Conservation (phyloP, 37 sponge, comb jelly and placozoan genomes). For the Hexactinellida sp. region DNA sequence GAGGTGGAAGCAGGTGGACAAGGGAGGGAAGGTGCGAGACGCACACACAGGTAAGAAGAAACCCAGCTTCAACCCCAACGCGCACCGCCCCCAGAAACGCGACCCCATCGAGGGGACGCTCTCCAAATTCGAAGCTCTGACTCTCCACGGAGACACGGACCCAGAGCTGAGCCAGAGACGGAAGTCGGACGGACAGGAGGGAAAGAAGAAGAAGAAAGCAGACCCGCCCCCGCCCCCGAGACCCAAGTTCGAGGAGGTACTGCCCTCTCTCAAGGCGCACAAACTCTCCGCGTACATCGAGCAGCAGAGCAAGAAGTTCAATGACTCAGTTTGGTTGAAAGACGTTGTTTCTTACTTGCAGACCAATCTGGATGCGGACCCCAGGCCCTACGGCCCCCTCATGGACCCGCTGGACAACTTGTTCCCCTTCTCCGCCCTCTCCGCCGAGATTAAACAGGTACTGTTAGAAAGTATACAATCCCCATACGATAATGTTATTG, state of each 20-base stretch:
- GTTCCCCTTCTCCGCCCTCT: slow-evolving; percentile 12
- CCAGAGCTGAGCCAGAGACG: background rate
- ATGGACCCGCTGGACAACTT: background rate
- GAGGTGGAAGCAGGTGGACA: background rate
- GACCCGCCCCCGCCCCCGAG: background rate
- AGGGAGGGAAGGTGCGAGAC: background rate
- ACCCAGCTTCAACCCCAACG: background rate
- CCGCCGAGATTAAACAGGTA: background rate
- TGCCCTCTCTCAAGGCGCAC: background rate
- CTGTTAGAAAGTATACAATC: background rate
- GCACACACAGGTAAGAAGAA: background rate
- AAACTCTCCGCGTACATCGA: background rate
- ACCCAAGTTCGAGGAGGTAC: background rate
- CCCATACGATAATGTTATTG: background rate
- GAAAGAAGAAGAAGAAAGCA: background rate
- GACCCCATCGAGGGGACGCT: background rate
- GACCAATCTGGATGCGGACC: background rate
- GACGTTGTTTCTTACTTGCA: background rate
- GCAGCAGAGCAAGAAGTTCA: background rate
- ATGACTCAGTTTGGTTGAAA: background rate
- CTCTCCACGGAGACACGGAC: background rate
- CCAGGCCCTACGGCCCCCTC: background rate
- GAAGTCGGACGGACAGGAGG: background rate
- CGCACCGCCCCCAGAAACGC: background rate
- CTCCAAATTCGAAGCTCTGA: background rate